Evolutionary conservation across 1,140 invertebrate genomes (phyloP), one percentile per base, ranked within the genome.

Genomic region (Euglossa dilemma): DNA sequence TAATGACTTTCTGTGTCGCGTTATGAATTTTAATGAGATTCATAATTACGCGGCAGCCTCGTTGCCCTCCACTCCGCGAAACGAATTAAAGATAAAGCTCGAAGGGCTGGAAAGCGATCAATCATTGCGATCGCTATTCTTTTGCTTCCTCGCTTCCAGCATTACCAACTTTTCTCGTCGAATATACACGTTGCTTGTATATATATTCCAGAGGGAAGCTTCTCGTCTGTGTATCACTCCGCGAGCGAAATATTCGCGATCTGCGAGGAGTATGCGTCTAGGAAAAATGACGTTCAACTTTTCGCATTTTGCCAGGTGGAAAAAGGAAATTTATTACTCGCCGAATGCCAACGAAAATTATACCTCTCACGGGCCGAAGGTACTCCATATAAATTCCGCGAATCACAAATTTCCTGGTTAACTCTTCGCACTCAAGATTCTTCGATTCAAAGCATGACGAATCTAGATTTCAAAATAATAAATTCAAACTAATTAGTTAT

Each of bases 21-120:
- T 82, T 75, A 84, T 84, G 91, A 92, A 93, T 93, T 92, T 92
- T 93, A 93, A 93, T 91, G 92, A 93, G 91, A 92, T 91, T 93
- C 93, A 90, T 93, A 93, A 93, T 93, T 93, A 91, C 85, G 71
- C 90, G 90, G 87, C 85, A 80, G 71, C 57, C 57, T 45, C 57
- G 50, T 11, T n/a, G 23, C n/a, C n/a, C 25, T 56, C 12, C 7
- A 8, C 23, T 1, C 12, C n/a, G 12, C 43, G 80, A 77, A 52
- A 71, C 66, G 71, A 57, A 45, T 64, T 45, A 25, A 54, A 28
- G 71, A 52, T 56, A 25, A 45, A 16, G n/a, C 12, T 9, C 1
- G 71, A 84, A 80, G 63, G 78, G 67, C 64, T 50, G 80, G 72
- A 45, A 56, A 70, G 36, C 23, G 59, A 81, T 81, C 71, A 52